These are phyloP conservation scores for Trematomus bernacchii DNA, from an alignment of 2,797 vertebrate genomes.

Conservation along the genomic window DNA sequence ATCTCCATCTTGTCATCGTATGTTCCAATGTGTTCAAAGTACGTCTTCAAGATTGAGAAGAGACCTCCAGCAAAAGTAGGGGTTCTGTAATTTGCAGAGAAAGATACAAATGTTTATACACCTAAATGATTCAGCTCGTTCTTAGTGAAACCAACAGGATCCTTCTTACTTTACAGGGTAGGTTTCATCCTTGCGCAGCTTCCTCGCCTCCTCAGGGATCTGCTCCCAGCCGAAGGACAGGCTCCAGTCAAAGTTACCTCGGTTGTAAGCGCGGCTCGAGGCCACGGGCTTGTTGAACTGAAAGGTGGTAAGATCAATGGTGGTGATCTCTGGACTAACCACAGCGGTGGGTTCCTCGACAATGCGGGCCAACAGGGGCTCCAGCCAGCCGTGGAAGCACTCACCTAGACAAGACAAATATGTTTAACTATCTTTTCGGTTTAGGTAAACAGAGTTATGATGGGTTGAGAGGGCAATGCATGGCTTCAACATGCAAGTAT, in stretches of 20 bases:
- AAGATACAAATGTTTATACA: conserved; percentile 23
- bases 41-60: conserved; percentile 93
- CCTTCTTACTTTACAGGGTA: conserved; percentile 92
- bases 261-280: conserved; percentile 87
- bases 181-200: conserved; percentile 93
- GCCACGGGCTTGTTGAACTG: conserved; percentile 89
- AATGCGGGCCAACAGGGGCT: conserved; percentile 93
- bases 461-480: no score
- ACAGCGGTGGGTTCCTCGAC: conserved; percentile 92
- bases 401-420: conserved; percentile 84
- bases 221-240: conserved; percentile 94
- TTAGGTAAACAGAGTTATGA: no score
- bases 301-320: conserved; percentile 93
- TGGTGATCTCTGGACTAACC: conserved; percentile 94
- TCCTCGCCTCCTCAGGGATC: conserved; percentile 85
- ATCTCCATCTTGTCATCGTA: conserved; percentile 99
- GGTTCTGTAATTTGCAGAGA: conserved; percentile 83
- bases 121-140: conserved; percentile 12
- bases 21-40: conserved; percentile 96
- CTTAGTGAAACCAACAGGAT: not conserved
- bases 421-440: no score
- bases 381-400: conserved; percentile 96
- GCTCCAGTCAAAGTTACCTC: conserved; percentile 97
- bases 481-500: no score
- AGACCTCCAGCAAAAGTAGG: conserved; percentile 96